Conservation (phyloP, 2,797 vertebrate genomes). For the Apogon hyalosoma region DNA sequence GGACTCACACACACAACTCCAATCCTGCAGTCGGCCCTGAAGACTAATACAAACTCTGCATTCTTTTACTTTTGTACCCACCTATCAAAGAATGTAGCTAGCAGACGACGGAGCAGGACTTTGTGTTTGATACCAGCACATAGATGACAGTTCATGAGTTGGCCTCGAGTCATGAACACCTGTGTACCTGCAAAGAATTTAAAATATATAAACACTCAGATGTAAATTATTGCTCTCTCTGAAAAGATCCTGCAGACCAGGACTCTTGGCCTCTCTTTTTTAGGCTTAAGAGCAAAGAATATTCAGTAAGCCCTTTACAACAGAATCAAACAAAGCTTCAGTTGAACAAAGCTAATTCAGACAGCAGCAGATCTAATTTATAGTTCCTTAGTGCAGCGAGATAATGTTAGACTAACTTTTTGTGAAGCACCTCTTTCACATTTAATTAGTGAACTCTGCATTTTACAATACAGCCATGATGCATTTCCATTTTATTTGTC, state of each 20-base stretch:
- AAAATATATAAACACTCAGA: background rate
- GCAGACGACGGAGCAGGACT: conserved; percentile 93
- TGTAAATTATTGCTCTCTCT: conserved; percentile 7
- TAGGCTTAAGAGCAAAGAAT: background rate
- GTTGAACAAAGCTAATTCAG: background rate
- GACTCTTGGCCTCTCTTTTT: background rate
- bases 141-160: conserved; percentile 99
- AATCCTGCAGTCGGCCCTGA: conserved; percentile 27
- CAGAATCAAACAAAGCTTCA: conserved; percentile 15
- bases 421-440: conserved; percentile 8
- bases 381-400: conserved; percentile 16
- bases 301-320: conserved; percentile 11
- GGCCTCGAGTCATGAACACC: conserved; percentile 97
- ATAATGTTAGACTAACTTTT: conserved; percentile 12
- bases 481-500: conserved; percentile 10
- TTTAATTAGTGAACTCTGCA: conserved; percentile 5
- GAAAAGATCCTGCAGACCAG: background rate
- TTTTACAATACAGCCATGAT: conserved; percentile 5
- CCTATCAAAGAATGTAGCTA: conserved; percentile 99
- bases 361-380: background rate
- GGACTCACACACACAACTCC: conserved; percentile 50
- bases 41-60: conserved; percentile 2
- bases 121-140: conserved; percentile 99
- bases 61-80: conserved; percentile 67
- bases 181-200: conserved; percentile 87